Conservation (phyloP, 2,888 invertebrate genomes). For the Aleiodes testaceus region DNA sequence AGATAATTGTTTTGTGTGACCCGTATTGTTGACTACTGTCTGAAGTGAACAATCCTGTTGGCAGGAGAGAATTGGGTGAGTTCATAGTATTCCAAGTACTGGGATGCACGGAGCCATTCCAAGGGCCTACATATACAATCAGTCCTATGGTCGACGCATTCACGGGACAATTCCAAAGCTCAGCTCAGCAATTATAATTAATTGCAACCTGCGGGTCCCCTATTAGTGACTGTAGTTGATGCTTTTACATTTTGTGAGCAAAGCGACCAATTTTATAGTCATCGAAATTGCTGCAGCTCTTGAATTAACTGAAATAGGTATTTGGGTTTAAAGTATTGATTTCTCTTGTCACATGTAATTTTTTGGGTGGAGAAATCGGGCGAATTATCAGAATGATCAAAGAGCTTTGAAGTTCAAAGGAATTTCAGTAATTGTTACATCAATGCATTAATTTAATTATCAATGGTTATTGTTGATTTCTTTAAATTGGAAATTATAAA, state of each 20-base stretch:
- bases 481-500: too few relatives aligned
- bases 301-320: background rate
- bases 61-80: slow-evolving; percentile 36
- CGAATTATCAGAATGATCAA: too few relatives aligned
- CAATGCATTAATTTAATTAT: too few relatives aligned
- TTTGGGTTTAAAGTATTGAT: too few relatives aligned
- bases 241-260: slow-evolving; percentile 39
- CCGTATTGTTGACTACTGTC: slow-evolving; percentile 36
- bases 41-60: slow-evolving; percentile 42
- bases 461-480: too few relatives aligned
- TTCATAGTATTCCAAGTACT: slow-evolving; percentile 30
- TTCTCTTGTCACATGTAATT: too few relatives aligned
- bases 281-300: background rate
- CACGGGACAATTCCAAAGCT: slow-evolving; percentile 51
- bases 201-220: slow-evolving; percentile 54
- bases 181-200: slow-evolving; percentile 58
- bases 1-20: slow-evolving; percentile 8
- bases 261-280: slow-evolving; percentile 9
- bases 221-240: slow-evolving; percentile 47
- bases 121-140: slow-evolving; percentile 26
- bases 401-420: too few relatives aligned
- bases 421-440: too few relatives aligned
- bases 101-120: slow-evolving; percentile 32
- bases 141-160: slow-evolving; percentile 40
- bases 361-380: too few relatives aligned